phyloP scores from a whole-genome alignment of 1,140 invertebrate genomes.

The Bemisia tabaci region DNA sequence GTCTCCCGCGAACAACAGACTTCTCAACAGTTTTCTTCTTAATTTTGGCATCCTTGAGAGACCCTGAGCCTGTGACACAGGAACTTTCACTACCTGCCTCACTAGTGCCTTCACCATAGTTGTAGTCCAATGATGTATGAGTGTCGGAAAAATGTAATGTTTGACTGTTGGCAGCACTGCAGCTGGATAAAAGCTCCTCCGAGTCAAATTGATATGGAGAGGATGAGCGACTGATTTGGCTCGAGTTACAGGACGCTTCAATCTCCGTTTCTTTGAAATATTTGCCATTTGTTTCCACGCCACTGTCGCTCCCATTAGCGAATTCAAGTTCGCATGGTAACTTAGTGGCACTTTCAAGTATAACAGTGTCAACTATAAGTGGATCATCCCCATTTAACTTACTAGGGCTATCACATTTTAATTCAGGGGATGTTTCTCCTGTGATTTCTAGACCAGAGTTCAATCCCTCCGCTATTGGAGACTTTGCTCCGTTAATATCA shows the following conservation, averaged over 20 bases:
- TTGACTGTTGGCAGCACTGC: background rate
- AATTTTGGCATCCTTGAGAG: background rate
- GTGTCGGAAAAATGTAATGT: background rate
- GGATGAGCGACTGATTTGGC: background rate
- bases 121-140: background rate
- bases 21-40: background rate
- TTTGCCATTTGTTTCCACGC: background rate
- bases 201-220: background rate
- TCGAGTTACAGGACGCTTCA: background rate
- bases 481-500: background rate
- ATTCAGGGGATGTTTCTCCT: background rate
- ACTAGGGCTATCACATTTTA: background rate
- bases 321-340: background rate
- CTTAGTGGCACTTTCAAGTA: background rate
- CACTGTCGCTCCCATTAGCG: background rate
- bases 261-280: background rate
- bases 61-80: background rate
- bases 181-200: background rate
- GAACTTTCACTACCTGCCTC: background rate
- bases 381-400: background rate
- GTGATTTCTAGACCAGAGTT: background rate
- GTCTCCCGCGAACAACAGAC: background rate
- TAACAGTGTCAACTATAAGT: background rate
- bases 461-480: background rate
- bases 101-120: background rate